phyloP scores from a whole-genome alignment of 2,113 vertebrate species.

The Rhadina sibilatrix region DNA sequence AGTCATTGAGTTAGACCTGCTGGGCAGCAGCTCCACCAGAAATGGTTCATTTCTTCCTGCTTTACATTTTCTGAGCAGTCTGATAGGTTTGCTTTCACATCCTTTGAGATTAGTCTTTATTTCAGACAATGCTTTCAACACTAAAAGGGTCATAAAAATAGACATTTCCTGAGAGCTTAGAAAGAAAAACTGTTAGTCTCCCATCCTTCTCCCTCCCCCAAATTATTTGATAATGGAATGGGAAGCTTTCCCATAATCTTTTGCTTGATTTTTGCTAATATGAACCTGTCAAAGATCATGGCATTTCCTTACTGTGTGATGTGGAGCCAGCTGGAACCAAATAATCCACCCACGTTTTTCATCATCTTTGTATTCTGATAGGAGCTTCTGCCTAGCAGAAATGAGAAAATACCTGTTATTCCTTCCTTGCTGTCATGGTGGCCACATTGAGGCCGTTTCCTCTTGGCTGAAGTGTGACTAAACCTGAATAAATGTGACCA shows the following conservation, averaged over 20 bases:
- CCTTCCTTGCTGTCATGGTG: background rate
- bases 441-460: background rate
- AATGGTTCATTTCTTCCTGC: background rate
- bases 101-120: slow-evolving; percentile 50
- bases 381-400: slow-evolving; percentile 28
- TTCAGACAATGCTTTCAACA: slow-evolving; percentile 57
- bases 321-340: slow-evolving; percentile 56
- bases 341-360: slow-evolving; percentile 35
- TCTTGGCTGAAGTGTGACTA: background rate
- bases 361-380: slow-evolving; percentile 35
- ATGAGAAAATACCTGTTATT: slow-evolving; percentile 40
- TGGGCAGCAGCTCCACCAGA: background rate
- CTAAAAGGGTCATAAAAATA: slow-evolving; percentile 61
- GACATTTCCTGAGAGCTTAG: slow-evolving; percentile 49
- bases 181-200: slow-evolving; percentile 40
- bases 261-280: slow-evolving; percentile 57
- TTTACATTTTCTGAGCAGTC: slow-evolving; percentile 38
- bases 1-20: background rate
- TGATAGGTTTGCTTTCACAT: slow-evolving; percentile 38
- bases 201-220: slow-evolving; percentile 46
- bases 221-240: slow-evolving; percentile 61
- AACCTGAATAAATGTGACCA: background rate
- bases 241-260: slow-evolving; percentile 59
- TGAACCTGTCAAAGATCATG: slow-evolving; percentile 54
- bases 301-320: slow-evolving; percentile 44